phyloP scores from a whole-genome alignment of 2,888 invertebrate genomes.

The Melieria picta region DNA sequence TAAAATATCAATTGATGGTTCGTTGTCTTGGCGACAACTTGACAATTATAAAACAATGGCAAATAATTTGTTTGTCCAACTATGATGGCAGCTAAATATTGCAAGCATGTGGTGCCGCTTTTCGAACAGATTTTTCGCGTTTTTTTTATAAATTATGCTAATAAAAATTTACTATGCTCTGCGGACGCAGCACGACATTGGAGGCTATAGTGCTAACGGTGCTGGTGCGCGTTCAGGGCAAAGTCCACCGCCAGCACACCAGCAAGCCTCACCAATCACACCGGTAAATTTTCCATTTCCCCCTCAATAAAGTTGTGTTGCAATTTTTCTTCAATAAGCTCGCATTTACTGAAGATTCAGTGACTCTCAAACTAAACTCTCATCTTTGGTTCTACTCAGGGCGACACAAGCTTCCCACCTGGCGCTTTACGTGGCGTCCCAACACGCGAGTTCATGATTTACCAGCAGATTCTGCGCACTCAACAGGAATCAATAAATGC shows the following conservation, averaged over 20 bases:
- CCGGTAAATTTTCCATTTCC: conserved; percentile 68
- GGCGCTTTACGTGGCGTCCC: conserved; percentile 58
- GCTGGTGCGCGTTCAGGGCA: conserved; percentile 67
- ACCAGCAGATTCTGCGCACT: conserved; percentile 68
- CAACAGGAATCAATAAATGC: conserved; percentile 62
- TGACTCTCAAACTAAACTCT: conserved; percentile 18
- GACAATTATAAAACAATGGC: too few species aligned
- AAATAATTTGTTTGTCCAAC: too few species aligned
- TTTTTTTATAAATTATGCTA: neutral
- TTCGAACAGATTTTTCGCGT: neutral
- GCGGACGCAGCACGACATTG: conserved; percentile 71
- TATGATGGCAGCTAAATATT: too few species aligned
- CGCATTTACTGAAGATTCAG: conserved; percentile 3
- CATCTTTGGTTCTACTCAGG: conserved; percentile 61
- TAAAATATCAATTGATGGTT: too few species aligned
- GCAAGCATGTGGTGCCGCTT: too few species aligned
- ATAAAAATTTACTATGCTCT: conserved; percentile 23
- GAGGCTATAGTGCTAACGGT: conserved; percentile 62
- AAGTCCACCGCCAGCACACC: conserved; percentile 87
- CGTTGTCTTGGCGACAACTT: too few species aligned
- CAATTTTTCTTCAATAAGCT: conserved; percentile 15
- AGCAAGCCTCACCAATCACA: conserved; percentile 79
- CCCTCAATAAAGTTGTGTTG: neutral
- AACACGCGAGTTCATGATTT: conserved; percentile 59
- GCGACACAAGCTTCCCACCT: conserved; percentile 67